Evolutionary conservation across 2,113 vertebrate genomes (phyloP), one percentile per base, ranked within the genome.

Genomic region (Calyptomena viridis): DNA sequence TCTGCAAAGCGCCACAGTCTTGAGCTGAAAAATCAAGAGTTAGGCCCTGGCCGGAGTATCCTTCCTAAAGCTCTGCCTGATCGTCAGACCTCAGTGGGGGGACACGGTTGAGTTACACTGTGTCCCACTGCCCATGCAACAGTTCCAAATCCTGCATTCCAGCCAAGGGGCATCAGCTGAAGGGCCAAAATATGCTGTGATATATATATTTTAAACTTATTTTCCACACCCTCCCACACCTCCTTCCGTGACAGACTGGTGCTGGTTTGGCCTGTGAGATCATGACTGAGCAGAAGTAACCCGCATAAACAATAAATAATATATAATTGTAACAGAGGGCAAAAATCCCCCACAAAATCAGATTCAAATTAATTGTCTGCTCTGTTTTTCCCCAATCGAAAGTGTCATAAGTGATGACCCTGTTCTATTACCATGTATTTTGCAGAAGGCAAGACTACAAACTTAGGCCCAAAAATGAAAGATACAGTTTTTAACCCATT

Each of bases 41-140:
- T 27, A 46, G 14, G 6, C 16, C 25, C 5, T 0, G 1, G 20
- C 20, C 25, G 14, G 0, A 0, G 47, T 6, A 5, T 56, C 35
- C 33, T 24, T 8, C 6, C 16, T 4, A 74, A 24, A 6, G 50
- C 66, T 31, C 8, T 2, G 3, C 14, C 46, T 12, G 39, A 24
- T 40, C 42, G 46, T 60, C 58, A 62, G 42, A 52, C 12, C 56
- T 52, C 27, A 1, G 23, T 5, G 24, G 27, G n/a, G 23, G 37
- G 27, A 60, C 33, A 31, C 1, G 2, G 14, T 13, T 0, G 3
- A 22, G 21, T 63, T 40, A 31, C 9, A 8, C 42, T 53, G 14
- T 66, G 35, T 44, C n/a, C 31, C 60, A 44, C 20, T 46, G 44
- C 64, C 82, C 50, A 53, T 1, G 1, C 33, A 78, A 37, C 69